Conservation (phyloP, 1,140 invertebrate species). For the Psix sp. region DNA sequence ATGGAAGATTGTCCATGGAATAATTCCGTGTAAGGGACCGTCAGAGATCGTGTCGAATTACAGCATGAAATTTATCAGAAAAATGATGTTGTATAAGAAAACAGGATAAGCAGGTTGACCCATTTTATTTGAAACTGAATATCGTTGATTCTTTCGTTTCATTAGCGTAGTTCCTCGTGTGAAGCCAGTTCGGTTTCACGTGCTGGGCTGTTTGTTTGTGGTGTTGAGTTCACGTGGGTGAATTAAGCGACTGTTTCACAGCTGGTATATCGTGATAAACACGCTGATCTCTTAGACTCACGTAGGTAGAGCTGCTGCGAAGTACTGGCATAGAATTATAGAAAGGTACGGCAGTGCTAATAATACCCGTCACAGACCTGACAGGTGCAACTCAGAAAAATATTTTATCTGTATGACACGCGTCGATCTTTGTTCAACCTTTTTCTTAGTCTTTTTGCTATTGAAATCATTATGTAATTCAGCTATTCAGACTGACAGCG, state of each 20-base stretch:
- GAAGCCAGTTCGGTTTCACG: conserved; percentile 47
- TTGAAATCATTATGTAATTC: conserved; percentile 30
- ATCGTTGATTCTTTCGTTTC: conserved; percentile 19
- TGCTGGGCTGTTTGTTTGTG: conserved; percentile 26
- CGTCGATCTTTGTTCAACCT: conserved; percentile 41
- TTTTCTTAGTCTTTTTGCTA: conserved; percentile 14
- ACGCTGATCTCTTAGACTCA: conserved; percentile 46
- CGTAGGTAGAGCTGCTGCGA: conserved; percentile 56
- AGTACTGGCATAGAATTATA: conserved; percentile 57
- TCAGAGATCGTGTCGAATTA: no score
- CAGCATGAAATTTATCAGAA: no score
- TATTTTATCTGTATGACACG: conserved; percentile 42
- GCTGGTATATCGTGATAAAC: conserved; percentile 54
- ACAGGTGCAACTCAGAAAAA: conserved; percentile 58
- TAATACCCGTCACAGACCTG: conserved; percentile 62
- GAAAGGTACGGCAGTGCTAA: conserved; percentile 63
- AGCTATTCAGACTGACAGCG: conserved; percentile 4
- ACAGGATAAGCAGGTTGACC: conserved; percentile 23
- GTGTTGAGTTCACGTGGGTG: conserved; percentile 55
- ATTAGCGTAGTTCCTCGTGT: conserved; percentile 20
- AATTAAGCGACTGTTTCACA: conserved; percentile 55
- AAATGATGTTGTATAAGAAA: conserved; percentile 7
- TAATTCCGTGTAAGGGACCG: no score
- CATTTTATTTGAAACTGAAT: conserved; percentile 24
- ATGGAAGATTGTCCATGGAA: no score